Base-by-base conservation (phyloP, 1,140 invertebrate species). In the Drosophila kanapiae region DNA sequence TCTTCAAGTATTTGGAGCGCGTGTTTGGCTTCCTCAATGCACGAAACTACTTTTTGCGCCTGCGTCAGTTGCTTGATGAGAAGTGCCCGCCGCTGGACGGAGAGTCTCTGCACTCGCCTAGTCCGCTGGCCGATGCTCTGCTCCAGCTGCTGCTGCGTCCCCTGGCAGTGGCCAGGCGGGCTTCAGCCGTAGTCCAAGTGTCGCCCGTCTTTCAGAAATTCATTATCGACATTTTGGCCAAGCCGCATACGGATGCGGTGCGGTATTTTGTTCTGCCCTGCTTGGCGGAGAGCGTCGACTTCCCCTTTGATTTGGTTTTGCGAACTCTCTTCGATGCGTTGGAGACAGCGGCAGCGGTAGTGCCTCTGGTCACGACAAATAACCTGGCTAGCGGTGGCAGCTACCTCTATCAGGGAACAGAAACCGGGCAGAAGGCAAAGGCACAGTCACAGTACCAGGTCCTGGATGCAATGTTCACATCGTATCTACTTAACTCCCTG, bases 111-210 rank as follows among this genome's bases (percentile, higher is more conserved):
- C 93, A 94, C 47, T 94, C 97, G n/a, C 96, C 96, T 1, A 97
- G 95, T 45, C 95, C 96, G 11, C 93, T 97, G 8, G 94, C 96
- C 33, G 95, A 95, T 60, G 96, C 96, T 72, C 93, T 98, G 10
- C 93, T 97, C 58, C 95, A 96, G 68, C 94, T 98, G 67, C 95
- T 98, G 47, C 94, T 96, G 71, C 94, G 95, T 75, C 97, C 97
- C 0, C 91, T 98, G 92, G 93, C 72, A 0, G 86, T 90, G 47
- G 86, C 86, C 18, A 63, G 29, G 7, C 68, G 75, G 2, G 49
- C 63, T 4, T 51, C 53, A 6, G 51, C 29, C 2, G 59, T 38
- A 8, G 69, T 65, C 4, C 74, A 65, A 11, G 29, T 74, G 3
- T 76, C 81, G 42, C 29, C 69, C 9, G 91, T 92, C 16, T 88